These are phyloP conservation scores for Rotaria socialis DNA, from an alignment of 2,888 invertebrate species.

Conservation along the genomic window DNA sequence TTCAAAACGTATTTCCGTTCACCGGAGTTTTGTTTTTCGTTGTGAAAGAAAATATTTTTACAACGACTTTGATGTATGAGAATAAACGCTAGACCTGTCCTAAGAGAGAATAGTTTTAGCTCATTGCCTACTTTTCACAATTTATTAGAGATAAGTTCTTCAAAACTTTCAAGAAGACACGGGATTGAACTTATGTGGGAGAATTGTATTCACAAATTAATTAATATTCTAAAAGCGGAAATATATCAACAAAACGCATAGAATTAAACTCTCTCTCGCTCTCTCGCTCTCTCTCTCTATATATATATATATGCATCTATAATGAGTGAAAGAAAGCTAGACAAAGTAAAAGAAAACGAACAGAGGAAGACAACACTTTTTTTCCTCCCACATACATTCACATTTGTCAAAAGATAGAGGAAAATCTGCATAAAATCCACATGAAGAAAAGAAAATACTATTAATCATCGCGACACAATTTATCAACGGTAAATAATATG, in stretches of 20 bases:
- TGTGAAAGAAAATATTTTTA: not conserved
- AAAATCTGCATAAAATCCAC: no score
- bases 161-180: no score
- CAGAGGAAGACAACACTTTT: not conserved
- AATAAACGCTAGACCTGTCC: not conserved
- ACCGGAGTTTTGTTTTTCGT: no score
- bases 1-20: no score
- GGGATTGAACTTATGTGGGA: not conserved
- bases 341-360: not conserved
- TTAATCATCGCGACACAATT: not conserved
- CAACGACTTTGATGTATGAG: not conserved
- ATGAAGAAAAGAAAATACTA: not conserved
- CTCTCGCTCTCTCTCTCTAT: not conserved
- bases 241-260: not conserved
- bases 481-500: not conserved
- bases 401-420: no score
- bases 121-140: not conserved
- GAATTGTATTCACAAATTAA: not conserved
- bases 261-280: not conserved
- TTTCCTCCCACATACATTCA: not conserved
- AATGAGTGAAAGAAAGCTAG: not conserved
- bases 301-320: no score
- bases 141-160: no score
- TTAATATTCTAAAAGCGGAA: not conserved
- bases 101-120: not conserved